Evolutionary conservation across 2,113 vertebrate genomes (phyloP).

Genomic region (Spilogale gracilis): DNA sequence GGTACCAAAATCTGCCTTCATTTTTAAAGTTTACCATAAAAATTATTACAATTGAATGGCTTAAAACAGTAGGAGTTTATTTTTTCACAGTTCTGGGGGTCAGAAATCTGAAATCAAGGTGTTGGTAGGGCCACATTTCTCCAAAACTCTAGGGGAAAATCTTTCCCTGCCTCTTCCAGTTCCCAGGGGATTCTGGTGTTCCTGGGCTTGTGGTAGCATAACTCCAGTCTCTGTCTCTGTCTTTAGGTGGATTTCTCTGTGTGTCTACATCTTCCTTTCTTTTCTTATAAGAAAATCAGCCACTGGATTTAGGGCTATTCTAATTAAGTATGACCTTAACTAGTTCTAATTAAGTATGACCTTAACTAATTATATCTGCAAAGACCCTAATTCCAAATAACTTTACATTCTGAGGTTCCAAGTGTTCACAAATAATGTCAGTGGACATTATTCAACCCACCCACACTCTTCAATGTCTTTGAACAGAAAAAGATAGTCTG

Average conservation of each 20-base stretch:
- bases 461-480: neutral
- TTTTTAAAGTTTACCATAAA: neutral
- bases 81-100: neutral
- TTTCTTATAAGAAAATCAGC: neutral
- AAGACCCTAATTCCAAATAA: neutral
- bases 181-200: neutral
- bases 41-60: neutral
- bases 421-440: neutral
- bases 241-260: neutral
- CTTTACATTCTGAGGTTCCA: neutral
- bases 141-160: neutral
- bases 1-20: neutral
- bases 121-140: neutral
- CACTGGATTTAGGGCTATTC: neutral
- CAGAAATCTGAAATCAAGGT: neutral
- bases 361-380: neutral
- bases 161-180: neutral
- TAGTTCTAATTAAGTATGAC: neutral
- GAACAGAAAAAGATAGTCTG: neutral
- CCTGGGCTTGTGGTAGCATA: neutral
- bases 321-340: neutral
- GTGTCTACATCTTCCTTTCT: neutral
- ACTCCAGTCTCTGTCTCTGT: neutral
- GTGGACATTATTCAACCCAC: neutral
- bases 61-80: neutral